These are phyloP conservation scores for Enteromius trimaculatus DNA, from an alignment of 2,797 vertebrate species.

Conservation along the genomic window DNA sequence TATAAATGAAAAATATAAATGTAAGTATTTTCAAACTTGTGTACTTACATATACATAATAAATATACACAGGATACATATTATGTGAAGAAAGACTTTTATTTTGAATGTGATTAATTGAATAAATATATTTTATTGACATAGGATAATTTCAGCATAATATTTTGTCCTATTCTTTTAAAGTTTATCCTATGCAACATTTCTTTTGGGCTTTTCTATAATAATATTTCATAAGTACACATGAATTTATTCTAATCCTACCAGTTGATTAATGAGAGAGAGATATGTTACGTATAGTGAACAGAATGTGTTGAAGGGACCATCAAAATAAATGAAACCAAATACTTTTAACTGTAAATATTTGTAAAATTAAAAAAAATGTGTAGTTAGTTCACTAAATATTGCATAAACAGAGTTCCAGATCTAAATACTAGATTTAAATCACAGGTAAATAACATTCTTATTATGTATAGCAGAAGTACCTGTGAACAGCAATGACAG, in stretches of 20 bases:
- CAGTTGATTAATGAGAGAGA: no score
- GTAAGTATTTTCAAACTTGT: no score
- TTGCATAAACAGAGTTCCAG: not conserved
- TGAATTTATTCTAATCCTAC: no score
- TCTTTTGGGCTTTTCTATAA: not conserved
- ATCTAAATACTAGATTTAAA: not conserved
- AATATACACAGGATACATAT: no score
- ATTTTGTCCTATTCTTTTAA: not conserved
- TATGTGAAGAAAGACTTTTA: no score
- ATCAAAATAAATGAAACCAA: no score
- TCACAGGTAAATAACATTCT: no score
- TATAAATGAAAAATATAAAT: no score
- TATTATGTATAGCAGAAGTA: conserved; percentile 63
- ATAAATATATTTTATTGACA: not conserved
- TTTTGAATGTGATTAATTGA: not conserved
- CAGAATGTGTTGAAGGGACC: no score
- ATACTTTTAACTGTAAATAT: not conserved
- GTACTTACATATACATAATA: no score
- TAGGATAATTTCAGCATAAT: not conserved
- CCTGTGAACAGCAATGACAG: conserved; percentile 98
- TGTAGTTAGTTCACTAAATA: not conserved
- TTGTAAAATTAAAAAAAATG: no score
- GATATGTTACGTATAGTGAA: no score
- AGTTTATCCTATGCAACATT: not conserved
- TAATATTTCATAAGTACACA: not conserved